Base-by-base conservation (phyloP, 2,113 vertebrate species). In the Oreotrochilus melanogaster region DNA sequence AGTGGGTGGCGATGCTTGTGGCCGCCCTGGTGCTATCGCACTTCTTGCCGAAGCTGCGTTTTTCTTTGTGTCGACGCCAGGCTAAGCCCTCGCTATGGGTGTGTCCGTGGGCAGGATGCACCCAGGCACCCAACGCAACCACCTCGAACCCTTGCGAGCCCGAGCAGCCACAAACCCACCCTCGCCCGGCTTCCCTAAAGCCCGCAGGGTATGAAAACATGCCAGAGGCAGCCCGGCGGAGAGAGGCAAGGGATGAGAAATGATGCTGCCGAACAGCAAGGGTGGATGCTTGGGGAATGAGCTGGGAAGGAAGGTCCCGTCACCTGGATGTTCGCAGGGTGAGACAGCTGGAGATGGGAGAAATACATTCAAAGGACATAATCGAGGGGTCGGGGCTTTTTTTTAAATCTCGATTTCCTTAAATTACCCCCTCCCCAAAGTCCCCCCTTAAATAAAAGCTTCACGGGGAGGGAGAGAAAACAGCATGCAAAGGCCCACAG, bases 401-500 rank as follows among this genome's bases (percentile, higher is more conserved):
- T 75, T 71, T 51, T 62, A n/a, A 4, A 71, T 39, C 62, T 51
- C 67, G 7, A 58, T 11, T 56, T 39, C 85, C 85, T 86, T 23
- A 87, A 96, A 86, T 87, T 56, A 89, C 43, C 15, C 53, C 89
- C 87, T 37, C 35, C 87, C 85, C 78, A 56, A 88, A 88, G 60
- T 37, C 39, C 39, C 39, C 39, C 39, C 39, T 13, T 13, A 39
- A 39, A 39, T 11, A 57, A 94, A 97, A 95, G 73, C 96, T 93
- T 57, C 30, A 9, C 31, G 13, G 78, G 43, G 78, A 95, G 54
- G 90, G 75, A 86, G 71, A 86, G 51, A 74, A 89, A 95, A 73
- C 96, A 87, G 94, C 98, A 98, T 97, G 97, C 97, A 98, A 75
- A 96, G 95, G 95, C 95, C 97, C 95, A 92, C 96, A 98, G 97